A percentile compares a stretch with the other conserved stretches of the same genome.
Evolutionary conservation across 2,888 invertebrate genomes (phyloP).

Genomic region (Dynastes hyllus): DNA sequence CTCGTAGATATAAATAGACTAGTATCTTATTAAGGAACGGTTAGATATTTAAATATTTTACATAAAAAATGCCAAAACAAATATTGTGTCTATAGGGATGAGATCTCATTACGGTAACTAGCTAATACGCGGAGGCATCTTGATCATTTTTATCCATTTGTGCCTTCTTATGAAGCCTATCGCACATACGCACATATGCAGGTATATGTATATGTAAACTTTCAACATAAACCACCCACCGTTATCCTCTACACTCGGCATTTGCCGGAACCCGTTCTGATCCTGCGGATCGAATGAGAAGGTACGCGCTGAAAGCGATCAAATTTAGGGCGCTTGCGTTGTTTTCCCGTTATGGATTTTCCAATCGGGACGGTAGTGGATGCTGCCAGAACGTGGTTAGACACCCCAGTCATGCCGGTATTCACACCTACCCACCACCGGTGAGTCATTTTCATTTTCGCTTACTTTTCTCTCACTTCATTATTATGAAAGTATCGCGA

Average conservation of each 20-base stretch:
- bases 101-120: too few relatives aligned
- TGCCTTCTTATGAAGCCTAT: too few relatives aligned
- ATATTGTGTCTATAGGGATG: too few relatives aligned
- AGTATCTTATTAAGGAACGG: too few relatives aligned
- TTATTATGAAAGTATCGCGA: constrained; percentile 1
- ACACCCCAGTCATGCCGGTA: constrained; percentile 57
- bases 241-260: constrained; percentile 15
- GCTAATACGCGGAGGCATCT: too few relatives aligned
- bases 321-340: constrained; percentile 53
- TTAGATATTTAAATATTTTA: too few relatives aligned
- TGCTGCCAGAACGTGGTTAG: constrained; percentile 58
- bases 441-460: constrained; percentile 55
- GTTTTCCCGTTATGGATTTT: constrained; percentile 60
- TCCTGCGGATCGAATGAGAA: constrained; percentile 33
- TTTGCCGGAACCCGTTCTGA: constrained; percentile 5
- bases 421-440: constrained; percentile 55
- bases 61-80: too few relatives aligned
- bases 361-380: constrained; percentile 58
- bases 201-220: neutral
- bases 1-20: too few relatives aligned
- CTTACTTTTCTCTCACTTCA: constrained; percentile 26
- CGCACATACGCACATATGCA: too few relatives aligned
- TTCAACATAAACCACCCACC: neutral
- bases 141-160: too few relatives aligned
- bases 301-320: constrained; percentile 25